phyloP scores from a whole-genome alignment of 1,140 invertebrate species.

The Papilio aristodemus region DNA sequence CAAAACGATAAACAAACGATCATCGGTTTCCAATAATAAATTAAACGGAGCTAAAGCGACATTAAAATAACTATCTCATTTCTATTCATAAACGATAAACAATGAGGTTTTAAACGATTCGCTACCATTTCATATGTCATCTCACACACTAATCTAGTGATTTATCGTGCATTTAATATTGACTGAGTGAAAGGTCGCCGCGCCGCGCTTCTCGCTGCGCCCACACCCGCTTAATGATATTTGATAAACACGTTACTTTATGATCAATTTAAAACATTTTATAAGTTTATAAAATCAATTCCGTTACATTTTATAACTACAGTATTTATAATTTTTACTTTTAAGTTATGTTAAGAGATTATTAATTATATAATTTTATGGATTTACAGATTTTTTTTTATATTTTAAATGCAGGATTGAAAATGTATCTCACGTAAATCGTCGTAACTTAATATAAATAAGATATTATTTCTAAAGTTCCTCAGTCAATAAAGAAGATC shows the following conservation, averaged over 20 bases:
- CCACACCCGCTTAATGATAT: constrained; percentile 14
- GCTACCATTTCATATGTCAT: constrained; percentile 33
- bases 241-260: neutral
- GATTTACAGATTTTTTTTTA: too few species aligned
- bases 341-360: too few species aligned
- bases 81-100: constrained; percentile 30
- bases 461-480: neutral
- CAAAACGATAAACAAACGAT: constrained; percentile 21
- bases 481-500: constrained; percentile 38
- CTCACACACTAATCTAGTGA: constrained; percentile 33
- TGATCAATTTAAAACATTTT: constrained; percentile 4
- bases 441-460: neutral
- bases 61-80: constrained; percentile 30
- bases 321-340: neutral
- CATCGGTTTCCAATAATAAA: constrained; percentile 29
- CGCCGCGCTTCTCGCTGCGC: constrained; percentile 13
- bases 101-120: constrained; percentile 29
- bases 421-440: too few species aligned
- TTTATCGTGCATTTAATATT: constrained; percentile 40
- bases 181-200: constrained; percentile 38
- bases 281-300: constrained; percentile 4
- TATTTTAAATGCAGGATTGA: too few species aligned
- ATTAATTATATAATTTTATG: too few species aligned
- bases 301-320: neutral
- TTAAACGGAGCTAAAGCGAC: constrained; percentile 7